Evolutionary conservation across 2,797 vertebrate genomes (phyloP).

Genomic region (Meda fulgida): DNA sequence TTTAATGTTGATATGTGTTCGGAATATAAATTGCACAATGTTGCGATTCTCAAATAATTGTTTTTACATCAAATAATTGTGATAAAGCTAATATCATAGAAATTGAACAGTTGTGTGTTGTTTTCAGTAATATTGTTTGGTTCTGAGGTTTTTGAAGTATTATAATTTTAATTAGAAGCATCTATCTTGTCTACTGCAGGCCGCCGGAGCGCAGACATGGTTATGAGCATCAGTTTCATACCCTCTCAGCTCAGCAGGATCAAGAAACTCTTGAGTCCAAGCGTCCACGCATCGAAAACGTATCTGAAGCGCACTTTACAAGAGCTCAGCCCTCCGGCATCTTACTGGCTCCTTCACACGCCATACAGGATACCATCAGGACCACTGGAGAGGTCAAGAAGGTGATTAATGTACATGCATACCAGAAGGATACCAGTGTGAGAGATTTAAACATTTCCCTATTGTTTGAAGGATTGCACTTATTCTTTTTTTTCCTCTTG

Average conservation of each 20-base stretch:
- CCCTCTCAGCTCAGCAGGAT: constrained; percentile 82
- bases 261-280: constrained; percentile 91
- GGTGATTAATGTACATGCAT: constrained; percentile 75
- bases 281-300: constrained; percentile 91
- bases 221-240: constrained; percentile 92
- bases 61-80: background rate
- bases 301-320: constrained; percentile 87
- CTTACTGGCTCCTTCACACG: constrained; percentile 84
- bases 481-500: background rate
- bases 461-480: background rate
- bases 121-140: background rate
- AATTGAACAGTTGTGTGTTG: background rate
- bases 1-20: too few relatives aligned
- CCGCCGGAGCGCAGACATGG: constrained; percentile 94
- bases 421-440: background rate
- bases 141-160: background rate
- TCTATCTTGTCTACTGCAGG: constrained; percentile 69
- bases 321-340: constrained; percentile 79
- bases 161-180: background rate
- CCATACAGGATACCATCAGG: constrained; percentile 88
- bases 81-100: background rate
- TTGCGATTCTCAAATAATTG: background rate
- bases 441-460: background rate
- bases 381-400: constrained; percentile 89
- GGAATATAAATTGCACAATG: background rate